Base-by-base conservation (phyloP, 2,797 vertebrate genomes). In the Carcharodon carcharias region DNA sequence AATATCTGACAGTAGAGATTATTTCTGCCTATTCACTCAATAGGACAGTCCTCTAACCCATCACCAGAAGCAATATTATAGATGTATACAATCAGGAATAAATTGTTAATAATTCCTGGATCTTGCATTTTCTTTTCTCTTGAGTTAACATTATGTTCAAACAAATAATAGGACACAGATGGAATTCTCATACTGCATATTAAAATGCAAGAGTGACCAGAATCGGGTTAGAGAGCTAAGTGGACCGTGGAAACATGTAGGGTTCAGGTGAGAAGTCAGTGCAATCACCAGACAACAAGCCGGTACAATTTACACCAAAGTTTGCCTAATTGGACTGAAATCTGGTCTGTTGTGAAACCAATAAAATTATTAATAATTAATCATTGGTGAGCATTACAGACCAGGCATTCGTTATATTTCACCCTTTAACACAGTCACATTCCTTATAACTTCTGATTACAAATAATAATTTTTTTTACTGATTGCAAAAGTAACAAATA, bases 181-280 rank as follows among this genome's bases (percentile, higher is more conserved):
- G 96, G 96, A 97, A 97, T 96, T 95, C 96, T 95, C 96, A 97
- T 95, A 96, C 95, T 96, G 12, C 91, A n/a, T 97, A 96, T 96
- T 28, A n/a, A 16, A 77, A 97, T 82, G 96, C 26, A 71, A 35
- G 40, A 45, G 11, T 45, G 26, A 71, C 4, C 28, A 54, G 28
- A 73, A 16, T 71, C 35, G 45, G 8, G 21, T 31, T 28, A 16
- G 12, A 77, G 65, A 58, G 58, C 58, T 58, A 58, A 50, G 45
- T 67, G 65, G 65, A 67, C 16, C 65, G 16, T 67, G 65, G 65
- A 67, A 67, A 16, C 67, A 71, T 28, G 11, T 31, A 40, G 40
- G 14, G 11, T 95, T 95, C 45, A 95, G 21, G 26, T 54, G 45
- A 95, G 56, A 69, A 23, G 3, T 71, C 11, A 50, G 40, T 67